These are phyloP conservation scores for Terrapene triunguis DNA, from an alignment of 2,113 vertebrate species.

Conservation along the genomic window DNA sequence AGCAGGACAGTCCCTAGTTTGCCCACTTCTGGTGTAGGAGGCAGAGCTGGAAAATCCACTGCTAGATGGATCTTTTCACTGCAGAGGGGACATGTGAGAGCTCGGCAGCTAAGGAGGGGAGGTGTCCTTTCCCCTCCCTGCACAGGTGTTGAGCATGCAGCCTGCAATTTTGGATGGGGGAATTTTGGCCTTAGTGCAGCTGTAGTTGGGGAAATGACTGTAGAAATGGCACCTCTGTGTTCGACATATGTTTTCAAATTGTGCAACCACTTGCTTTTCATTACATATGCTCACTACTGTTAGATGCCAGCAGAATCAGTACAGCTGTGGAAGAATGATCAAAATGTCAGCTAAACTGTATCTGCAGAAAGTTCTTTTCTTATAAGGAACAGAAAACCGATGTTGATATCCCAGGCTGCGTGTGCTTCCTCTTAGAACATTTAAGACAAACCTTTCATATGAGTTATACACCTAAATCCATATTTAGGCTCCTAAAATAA, in stretches of 20 bases:
- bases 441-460: background rate
- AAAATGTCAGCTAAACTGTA: background rate
- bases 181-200: background rate
- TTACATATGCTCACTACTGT: background rate
- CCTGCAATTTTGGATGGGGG: background rate
- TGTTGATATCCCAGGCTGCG: fast-evolving
- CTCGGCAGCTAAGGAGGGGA: background rate
- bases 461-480: background rate
- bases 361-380: background rate
- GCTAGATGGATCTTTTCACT: background rate
- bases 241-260: background rate
- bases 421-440: background rate
- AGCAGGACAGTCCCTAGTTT: no score
- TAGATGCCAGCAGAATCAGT: background rate
- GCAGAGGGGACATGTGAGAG: no score
- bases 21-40: no score
- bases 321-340: background rate
- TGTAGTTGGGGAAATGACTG: background rate
- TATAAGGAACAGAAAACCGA: background rate
- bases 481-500: background rate
- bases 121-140: background rate
- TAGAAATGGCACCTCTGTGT: background rate
- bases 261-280: background rate
- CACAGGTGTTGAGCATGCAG: background rate
- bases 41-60: background rate